Conservation (phyloP, 2,113 vertebrate species). For the Prionailurus bengalensis region DNA sequence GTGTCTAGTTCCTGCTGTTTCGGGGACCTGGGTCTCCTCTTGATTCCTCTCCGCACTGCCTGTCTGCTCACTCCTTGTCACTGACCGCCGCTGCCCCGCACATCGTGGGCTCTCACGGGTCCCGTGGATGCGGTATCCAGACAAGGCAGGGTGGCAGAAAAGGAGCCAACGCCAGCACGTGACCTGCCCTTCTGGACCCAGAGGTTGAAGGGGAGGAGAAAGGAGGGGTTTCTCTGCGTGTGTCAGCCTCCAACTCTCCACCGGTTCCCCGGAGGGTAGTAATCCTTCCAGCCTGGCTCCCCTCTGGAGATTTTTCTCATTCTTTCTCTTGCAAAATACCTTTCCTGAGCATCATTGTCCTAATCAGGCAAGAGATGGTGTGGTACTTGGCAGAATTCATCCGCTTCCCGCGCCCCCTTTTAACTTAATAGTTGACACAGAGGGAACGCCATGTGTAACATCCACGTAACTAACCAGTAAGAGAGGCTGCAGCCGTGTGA, state of each 20-base stretch:
- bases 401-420: too few relatives aligned
- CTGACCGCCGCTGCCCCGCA: neutral
- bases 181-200: fast-evolving
- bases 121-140: neutral
- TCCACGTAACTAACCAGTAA: neutral
- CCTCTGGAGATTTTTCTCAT: neutral
- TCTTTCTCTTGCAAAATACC: neutral
- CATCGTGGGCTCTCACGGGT: fast-evolving
- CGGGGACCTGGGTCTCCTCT: neutral
- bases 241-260: neutral
- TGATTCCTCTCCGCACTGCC: neutral
- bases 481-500: neutral
- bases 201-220: fast-evolving
- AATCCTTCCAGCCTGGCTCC: neutral
- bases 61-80: neutral
- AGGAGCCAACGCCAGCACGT: fast-evolving
- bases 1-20: neutral
- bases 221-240: fast-evolving
- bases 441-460: neutral
- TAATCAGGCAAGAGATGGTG: neutral
- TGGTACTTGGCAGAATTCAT: neutral
- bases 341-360: neutral
- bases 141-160: fast-evolving
- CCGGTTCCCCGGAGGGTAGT: neutral
- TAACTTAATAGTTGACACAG: neutral